A percentile compares a stretch with the other conserved stretches of the same genome.
phyloP scores from a whole-genome alignment of 2,113 vertebrate genomes.

The Cyprinodon brontotheroides region DNA sequence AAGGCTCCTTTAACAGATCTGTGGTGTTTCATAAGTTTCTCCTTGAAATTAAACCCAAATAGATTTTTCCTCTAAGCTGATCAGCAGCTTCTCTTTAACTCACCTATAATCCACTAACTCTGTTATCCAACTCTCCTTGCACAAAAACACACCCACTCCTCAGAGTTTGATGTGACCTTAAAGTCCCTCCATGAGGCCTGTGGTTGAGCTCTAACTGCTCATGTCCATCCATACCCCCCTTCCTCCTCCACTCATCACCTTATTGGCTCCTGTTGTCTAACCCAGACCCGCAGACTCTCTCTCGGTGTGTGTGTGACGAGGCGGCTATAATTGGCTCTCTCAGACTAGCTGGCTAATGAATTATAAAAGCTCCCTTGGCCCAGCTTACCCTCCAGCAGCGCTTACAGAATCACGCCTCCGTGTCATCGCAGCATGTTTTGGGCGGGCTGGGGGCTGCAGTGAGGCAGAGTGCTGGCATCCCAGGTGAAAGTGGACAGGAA shows the following conservation, averaged over 20 bases:
- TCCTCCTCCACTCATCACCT: not conserved
- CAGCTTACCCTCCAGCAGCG: constrained; percentile 22
- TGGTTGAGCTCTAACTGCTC: too few relatives aligned
- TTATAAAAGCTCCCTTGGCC: constrained; percentile 42
- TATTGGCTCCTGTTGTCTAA: not conserved
- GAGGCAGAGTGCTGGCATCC: constrained; percentile 9
- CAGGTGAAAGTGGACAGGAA: not conserved
- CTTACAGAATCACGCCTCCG: constrained; percentile 28
- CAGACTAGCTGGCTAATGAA: constrained; percentile 45
- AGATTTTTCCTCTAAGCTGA: not conserved
- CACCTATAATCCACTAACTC: not conserved
- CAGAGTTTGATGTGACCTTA: too few relatives aligned
- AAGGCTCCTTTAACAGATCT: not conserved
- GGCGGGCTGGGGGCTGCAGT: not conserved
- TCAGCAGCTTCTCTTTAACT: not conserved
- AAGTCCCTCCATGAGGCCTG: too few relatives aligned
- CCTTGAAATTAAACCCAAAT: not conserved
- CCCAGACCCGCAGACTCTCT: constrained; percentile 12
- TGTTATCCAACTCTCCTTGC: not conserved
- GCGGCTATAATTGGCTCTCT: constrained; percentile 54
- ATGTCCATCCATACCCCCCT: too few relatives aligned
- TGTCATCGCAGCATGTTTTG: not conserved
- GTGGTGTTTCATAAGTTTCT: not conserved
- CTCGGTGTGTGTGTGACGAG: constrained; percentile 5
- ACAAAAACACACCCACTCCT: not conserved